Evolutionary conservation across 2,113 vertebrate species (phyloP).

Genomic region (Lasiurus cinereus): DNA sequence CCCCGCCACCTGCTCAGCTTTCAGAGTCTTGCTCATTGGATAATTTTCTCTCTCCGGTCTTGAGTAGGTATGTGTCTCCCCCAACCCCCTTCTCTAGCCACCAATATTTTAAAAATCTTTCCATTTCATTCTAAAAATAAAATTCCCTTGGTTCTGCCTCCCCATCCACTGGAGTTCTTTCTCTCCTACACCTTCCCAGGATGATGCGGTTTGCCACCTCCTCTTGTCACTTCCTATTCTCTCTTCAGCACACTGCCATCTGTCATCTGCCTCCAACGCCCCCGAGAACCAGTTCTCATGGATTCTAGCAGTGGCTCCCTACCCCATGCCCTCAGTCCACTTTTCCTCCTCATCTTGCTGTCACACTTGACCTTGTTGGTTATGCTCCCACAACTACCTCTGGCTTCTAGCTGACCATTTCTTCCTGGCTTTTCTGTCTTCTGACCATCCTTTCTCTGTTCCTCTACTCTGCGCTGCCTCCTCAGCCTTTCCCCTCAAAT

Average conservation of each 20-base stretch:
- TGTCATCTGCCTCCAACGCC: constrained; percentile 62
- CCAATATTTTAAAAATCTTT: neutral
- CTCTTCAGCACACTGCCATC: constrained; percentile 63
- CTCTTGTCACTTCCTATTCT: constrained; percentile 56
- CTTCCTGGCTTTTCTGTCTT: neutral
- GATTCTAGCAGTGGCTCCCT: neutral
- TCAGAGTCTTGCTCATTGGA: neutral
- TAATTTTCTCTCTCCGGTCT: neutral
- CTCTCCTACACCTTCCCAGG: neutral
- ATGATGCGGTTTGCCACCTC: constrained; percentile 41
- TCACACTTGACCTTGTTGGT: neutral
- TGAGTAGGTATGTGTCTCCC: neutral
- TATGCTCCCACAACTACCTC: neutral
- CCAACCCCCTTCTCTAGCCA: neutral
- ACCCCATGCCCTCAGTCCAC: neutral
- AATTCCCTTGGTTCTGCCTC: neutral
- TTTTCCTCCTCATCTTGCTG: neutral
- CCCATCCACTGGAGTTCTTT: neutral
- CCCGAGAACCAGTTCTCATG: constrained; percentile 42
- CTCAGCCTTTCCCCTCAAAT: neutral
- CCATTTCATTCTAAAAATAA: constrained; percentile 54
- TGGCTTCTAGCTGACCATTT: neutral
- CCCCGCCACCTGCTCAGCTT: neutral
- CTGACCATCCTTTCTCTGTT: neutral
- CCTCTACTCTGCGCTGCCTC: neutral